Evolutionary conservation across 2,888 invertebrate genomes (phyloP), one percentile per base, ranked within the genome.

Genomic region (Lepidonotus clava): DNA sequence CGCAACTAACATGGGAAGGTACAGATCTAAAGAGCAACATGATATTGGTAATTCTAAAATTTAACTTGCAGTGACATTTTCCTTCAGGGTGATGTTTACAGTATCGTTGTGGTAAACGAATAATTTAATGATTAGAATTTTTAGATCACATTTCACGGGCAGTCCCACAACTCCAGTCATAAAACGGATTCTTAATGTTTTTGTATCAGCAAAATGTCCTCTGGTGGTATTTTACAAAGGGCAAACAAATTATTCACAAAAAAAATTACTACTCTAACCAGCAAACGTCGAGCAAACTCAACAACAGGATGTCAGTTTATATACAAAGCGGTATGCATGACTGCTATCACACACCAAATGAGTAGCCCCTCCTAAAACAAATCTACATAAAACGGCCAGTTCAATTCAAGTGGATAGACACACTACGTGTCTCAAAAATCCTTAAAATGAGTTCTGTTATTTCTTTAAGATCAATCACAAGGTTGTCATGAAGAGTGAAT

Each of bases 241-340:
- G 71, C 14, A 71, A 71, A 36, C 71, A 71, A 71, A 71, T 36
- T 34, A 71, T 11, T 36, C 71, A 71, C 71, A 36, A 71, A 71
- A 71, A 34, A 71, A 71, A 71, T 4, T 71, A 71, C 71, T 71
- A 71, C 71, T 38, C 71, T 71, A 71, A 71, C 71, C 71, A 71
- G 71, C 71, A 71, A 71, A 71, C 71, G 71, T 71, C 71, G 71
- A 71, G 71, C 71, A 71, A 71, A 71, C 71, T 38, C 71, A 71
- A 71, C 71, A 71, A 71, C n/a, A 71, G 71, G 71, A 71, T 34
- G 21, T 71, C 71, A 8, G 38, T 71, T n/a, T n/a, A 71, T 71
- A 36, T 71, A 71, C 71, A 71, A 71, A 71, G 71, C 38, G 38
- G 36, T 34, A 18, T 34, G 71, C 18, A 6, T 71, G 38, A 71